Evolutionary conservation across 2,888 invertebrate species (phyloP), one percentile per base, ranked within the genome.

Genomic region (Cryptocephalus primarius): DNA sequence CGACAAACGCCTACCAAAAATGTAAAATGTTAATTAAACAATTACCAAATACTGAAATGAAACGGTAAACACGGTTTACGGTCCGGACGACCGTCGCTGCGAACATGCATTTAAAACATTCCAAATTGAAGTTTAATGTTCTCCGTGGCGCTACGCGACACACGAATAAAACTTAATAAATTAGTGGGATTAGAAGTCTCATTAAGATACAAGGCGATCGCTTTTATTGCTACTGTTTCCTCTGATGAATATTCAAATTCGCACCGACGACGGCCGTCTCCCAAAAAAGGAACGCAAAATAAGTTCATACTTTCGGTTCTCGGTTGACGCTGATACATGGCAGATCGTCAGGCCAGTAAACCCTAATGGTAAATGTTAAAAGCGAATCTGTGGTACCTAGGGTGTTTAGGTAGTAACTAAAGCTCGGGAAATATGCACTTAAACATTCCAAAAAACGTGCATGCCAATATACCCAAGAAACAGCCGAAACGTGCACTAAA

Each of bases 1-100:
- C 57, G 52, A 55, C 55, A 55, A 55, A 59, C 64, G 62, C 63
- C 62, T 54, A 61, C 62, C 52, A 54, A 61, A 61, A 63, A 56
- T 61, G 65, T 66, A 60, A 65, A 66, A 66, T 66, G 66, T 63
- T 65, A 67, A 67, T 67, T 60, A 67, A 65, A 64, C 63, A 64
- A 64, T 65, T 60, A 65, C 57, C 61, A 56, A 61, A 60, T 60
- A 54, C 52, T 55, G 60, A 57, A 59, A 58, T 58, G 56, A 59
- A 58, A 51, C 55, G 51, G 52, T 50, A 50, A 53, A 60, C 61
- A 60, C 60, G 52, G 52, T 63, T 62, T 61, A 61, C 60, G 61
- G 39, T 39, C 36, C 12, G 12, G n/a, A 12, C 12, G 36, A 12
- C 12, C 52, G 53, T 48, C 54, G 50, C 48, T 49, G 49, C 47